phyloP scores from a whole-genome alignment of 2,888 invertebrate genomes.

The Rapana venosa region DNA sequence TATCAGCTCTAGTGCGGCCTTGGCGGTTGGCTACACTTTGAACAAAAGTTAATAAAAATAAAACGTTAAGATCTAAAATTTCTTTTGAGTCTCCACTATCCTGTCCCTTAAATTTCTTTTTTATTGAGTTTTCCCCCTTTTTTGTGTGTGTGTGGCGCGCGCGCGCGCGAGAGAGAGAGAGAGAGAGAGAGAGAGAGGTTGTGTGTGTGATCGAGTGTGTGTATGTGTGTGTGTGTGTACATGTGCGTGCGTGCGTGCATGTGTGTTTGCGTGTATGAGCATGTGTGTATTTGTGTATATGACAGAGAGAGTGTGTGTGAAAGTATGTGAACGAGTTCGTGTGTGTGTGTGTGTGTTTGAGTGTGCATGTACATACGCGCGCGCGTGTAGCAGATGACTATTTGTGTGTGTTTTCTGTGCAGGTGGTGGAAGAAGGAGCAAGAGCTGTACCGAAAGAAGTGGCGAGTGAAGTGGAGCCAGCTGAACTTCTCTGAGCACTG shows the following conservation, averaged over 20 bases:
- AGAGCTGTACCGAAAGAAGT: slow-evolving; percentile 63
- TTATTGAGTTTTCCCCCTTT: too few species aligned
- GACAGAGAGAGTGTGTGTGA: too few species aligned
- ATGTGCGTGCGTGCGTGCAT: neutral
- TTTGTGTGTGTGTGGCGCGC: too few species aligned
- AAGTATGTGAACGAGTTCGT: neutral
- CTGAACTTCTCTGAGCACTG: slow-evolving; percentile 55
- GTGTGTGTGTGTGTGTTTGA: neutral
- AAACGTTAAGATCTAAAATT: too few species aligned
- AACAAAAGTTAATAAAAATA: too few species aligned
- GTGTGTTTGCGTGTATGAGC: neutral
- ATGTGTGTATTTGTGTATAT: neutral
- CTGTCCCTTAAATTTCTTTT: too few species aligned
- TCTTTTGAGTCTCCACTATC: too few species aligned
- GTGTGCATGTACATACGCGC: neutral
- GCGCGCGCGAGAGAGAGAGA: too few species aligned
- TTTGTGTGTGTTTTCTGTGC: neutral
- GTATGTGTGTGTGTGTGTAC: neutral
- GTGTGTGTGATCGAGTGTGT: too few species aligned
- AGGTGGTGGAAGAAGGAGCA: slow-evolving; percentile 70
- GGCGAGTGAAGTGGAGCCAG: slow-evolving; percentile 68
- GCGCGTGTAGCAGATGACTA: neutral
- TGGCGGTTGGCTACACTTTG: too few species aligned
- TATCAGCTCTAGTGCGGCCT: too few species aligned
- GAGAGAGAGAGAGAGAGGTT: too few species aligned